phyloP scores from a whole-genome alignment of 1,140 invertebrate species.

The Eueides isabella region DNA sequence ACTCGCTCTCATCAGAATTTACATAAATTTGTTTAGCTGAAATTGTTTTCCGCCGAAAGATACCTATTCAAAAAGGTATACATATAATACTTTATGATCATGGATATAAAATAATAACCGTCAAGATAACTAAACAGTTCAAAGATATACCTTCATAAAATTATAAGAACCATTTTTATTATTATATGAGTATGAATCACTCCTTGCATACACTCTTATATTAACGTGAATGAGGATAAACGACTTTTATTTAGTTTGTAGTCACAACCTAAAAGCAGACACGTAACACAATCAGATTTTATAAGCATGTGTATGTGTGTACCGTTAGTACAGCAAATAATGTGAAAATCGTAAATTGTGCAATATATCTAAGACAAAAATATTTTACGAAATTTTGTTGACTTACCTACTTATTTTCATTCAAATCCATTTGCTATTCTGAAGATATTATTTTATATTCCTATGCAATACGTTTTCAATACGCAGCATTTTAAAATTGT shows the following conservation, averaged over 20 bases:
- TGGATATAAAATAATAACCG: no score
- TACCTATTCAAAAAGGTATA: no score
- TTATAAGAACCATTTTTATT: constrained; percentile 20
- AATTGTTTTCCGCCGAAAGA: no score
- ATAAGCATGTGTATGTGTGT: background rate
- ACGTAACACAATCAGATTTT: constrained; percentile 19
- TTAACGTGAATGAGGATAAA: constrained; percentile 39
- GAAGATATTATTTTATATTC: background rate
- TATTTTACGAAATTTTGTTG: background rate
- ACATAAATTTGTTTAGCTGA: no score
- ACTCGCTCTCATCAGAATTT: no score
- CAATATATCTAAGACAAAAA: background rate
- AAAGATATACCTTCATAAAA: background rate
- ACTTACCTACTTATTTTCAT: background rate
- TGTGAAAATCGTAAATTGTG: constrained; percentile 20
- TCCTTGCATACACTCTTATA: constrained; percentile 26
- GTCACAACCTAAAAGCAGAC: constrained; percentile 31
- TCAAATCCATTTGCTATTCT: background rate
- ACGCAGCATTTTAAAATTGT: background rate
- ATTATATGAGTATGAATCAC: constrained; percentile 27
- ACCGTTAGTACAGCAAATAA: background rate
- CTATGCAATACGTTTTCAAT: background rate
- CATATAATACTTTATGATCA: no score
- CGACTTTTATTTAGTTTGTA: constrained; percentile 33
- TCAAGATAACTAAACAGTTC: no score